Conservation (phyloP, 2,797 vertebrate genomes). For the Enoplosus armatus region DNA sequence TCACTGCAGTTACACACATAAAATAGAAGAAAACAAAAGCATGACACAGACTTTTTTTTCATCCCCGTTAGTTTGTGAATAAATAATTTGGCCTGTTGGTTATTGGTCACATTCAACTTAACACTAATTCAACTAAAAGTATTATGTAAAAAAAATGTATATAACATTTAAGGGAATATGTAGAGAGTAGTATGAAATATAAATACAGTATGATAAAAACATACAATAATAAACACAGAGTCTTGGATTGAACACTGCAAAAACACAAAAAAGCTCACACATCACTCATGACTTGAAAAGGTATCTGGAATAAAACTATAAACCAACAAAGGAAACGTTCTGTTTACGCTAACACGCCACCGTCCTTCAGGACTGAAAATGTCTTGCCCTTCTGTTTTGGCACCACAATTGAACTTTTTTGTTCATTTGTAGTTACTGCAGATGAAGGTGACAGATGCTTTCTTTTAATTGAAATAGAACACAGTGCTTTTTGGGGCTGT, state of each 20-base stretch:
- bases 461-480: constrained; percentile 58
- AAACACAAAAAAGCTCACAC: background rate
- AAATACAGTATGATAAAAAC: background rate
- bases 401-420: constrained; percentile 23
- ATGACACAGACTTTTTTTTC: background rate
- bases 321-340: background rate
- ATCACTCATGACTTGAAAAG: background rate
- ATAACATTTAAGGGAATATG: background rate
- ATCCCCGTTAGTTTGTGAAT: background rate
- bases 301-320: background rate
- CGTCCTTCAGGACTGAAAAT: background rate
- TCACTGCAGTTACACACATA: too few relatives aligned
- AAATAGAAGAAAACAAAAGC: background rate
- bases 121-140: background rate
- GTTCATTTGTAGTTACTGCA: constrained; percentile 33
- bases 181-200: background rate
- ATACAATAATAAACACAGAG: background rate
- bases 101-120: background rate
- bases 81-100: background rate
- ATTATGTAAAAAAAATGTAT: background rate
- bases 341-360: background rate
- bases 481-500: constrained; percentile 27
- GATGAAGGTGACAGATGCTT: constrained; percentile 30
- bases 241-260: background rate
- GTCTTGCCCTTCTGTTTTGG: background rate